A percentile compares a stretch with the other conserved stretches of the same genome.
phyloP scores from a whole-genome alignment of 1,140 invertebrate genomes.

The Hetaerina americana region DNA sequence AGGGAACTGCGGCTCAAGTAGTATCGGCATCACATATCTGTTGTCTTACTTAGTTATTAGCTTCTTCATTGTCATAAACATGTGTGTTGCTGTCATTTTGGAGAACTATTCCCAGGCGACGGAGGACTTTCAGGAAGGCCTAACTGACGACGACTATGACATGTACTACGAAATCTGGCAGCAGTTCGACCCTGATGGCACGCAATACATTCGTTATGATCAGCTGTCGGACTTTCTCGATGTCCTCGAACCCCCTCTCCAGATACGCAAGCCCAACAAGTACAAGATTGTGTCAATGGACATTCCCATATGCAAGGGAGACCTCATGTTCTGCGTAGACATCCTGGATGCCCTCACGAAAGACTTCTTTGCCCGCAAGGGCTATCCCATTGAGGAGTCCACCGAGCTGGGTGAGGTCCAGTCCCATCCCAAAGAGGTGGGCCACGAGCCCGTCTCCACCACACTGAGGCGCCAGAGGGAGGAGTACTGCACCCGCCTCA shows the following conservation, averaged over 20 bases:
- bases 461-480: conserved; percentile 89
- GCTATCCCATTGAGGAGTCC: conserved; percentile 81
- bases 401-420: conserved; percentile 61
- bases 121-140: conserved; percentile 94
- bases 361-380: conserved; percentile 92
- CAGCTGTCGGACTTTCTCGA: conserved; percentile 90
- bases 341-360: conserved; percentile 91
- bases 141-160: conserved; percentile 97
- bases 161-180: conserved; percentile 99
- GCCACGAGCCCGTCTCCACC: conserved; percentile 84
- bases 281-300: conserved; percentile 98
- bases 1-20: conserved; percentile 83
- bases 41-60: conserved; percentile 94
- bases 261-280: conserved; percentile 96
- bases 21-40: conserved; percentile 86
- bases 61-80: conserved; percentile 97
- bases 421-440: conserved; percentile 60
- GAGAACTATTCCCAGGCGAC: conserved; percentile 98
- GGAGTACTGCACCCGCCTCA: conserved; percentile 87
- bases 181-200: conserved; percentile 93
- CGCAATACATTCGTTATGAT: conserved; percentile 90
- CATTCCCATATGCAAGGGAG: conserved; percentile 93
- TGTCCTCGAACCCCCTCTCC: conserved; percentile 81
- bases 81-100: conserved; percentile 98
- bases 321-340: conserved; percentile 94